These are phyloP conservation scores for Saturnia japonica DNA, from an alignment of 2,888 invertebrate species.

Conservation along the genomic window DNA sequence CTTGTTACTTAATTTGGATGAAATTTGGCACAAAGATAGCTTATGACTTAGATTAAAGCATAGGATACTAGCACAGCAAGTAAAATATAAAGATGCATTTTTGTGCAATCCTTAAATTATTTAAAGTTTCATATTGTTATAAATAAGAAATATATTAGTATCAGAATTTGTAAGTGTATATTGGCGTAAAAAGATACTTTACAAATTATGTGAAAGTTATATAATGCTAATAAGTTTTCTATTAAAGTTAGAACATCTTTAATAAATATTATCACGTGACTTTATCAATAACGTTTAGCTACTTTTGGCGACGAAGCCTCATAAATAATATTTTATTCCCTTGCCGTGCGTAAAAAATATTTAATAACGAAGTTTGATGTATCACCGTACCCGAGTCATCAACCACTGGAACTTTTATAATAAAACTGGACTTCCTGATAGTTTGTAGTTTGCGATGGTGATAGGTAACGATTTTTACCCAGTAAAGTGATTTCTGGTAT, in stretches of 20 bases:
- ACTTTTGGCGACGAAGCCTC: neutral
- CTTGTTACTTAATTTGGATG: too few relatives aligned
- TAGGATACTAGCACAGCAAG: too few relatives aligned
- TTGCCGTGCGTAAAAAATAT: constrained; percentile 30
- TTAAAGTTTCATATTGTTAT: too few relatives aligned
- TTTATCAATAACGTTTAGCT: neutral
- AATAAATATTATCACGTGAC: neutral
- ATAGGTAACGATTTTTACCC: constrained; percentile 13
- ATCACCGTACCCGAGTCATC: constrained; percentile 35
- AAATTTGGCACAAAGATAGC: too few relatives aligned
- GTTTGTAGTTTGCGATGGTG: constrained; percentile 17
- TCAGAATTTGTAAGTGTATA: too few relatives aligned
- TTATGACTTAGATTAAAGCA: too few relatives aligned
- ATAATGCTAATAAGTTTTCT: too few relatives aligned
- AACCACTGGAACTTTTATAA: constrained; percentile 32
- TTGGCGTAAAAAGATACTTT: too few relatives aligned
- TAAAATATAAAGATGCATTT: too few relatives aligned
- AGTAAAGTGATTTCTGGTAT: constrained; percentile 5
- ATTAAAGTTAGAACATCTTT: neutral
- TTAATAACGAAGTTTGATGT: constrained; percentile 39
- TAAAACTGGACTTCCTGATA: constrained; percentile 33
- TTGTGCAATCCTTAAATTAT: too few relatives aligned
- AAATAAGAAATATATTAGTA: too few relatives aligned
- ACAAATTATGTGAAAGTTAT: too few relatives aligned
- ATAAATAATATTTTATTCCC: constrained; percentile 11